A percentile compares a stretch with the other conserved stretches of the same genome.
These are phyloP conservation scores for Patiria pectinifera DNA, from an alignment of 53 echinoderm and acorn worm species.

Conservation along the genomic window DNA sequence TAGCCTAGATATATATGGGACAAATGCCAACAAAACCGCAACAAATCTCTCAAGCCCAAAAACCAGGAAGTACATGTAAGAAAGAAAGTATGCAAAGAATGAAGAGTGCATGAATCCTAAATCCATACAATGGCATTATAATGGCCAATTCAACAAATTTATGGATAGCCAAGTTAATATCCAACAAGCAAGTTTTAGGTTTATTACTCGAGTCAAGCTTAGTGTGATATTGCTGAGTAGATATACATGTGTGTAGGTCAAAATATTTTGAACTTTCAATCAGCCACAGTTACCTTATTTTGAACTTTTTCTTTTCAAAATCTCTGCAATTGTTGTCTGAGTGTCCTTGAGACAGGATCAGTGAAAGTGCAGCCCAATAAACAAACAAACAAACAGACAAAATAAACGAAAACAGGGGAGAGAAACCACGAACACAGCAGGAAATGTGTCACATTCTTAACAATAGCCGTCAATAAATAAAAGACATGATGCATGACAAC, in stretches of 20 bases:
- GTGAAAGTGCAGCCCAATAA: background rate
- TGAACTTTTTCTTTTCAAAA: background rate
- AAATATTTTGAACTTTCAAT: no score
- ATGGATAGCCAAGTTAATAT: no score
- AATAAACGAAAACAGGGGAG: background rate
- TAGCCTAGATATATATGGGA: conserved; percentile 3
- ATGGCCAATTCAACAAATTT: background rate
- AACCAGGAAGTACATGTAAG: background rate
- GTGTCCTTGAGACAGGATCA: background rate
- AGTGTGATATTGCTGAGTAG: no score
- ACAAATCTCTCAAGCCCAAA: background rate
- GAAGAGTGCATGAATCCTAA: background rate
- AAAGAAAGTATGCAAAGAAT: background rate
- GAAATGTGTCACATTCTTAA: background rate
- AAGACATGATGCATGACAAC: background rate
- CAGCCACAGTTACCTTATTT: background rate
- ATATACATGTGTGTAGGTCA: no score
- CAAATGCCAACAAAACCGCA: background rate
- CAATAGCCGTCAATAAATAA: background rate
- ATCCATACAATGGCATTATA: background rate
- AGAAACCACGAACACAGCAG: background rate
- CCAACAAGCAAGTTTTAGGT: no score
- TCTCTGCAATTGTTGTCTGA: background rate
- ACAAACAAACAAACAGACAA: background rate
- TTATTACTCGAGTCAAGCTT: no score